Evolutionary conservation across 2,797 vertebrate species (phyloP).

Genomic region (Furcifer pardalis): DNA sequence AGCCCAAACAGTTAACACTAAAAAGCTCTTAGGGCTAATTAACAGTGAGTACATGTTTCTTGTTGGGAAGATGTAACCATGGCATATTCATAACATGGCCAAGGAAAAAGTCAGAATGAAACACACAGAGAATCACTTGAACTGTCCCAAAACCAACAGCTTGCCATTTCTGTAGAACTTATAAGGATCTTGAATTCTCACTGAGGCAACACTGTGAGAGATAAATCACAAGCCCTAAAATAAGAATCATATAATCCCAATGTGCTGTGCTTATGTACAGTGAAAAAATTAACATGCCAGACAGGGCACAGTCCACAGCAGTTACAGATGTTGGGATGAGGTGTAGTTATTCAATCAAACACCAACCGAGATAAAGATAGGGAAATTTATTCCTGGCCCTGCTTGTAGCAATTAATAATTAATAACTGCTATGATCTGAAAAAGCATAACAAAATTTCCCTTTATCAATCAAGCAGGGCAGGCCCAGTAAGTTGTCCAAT

Average conservation of each 20-base stretch:
- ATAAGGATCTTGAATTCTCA: background rate
- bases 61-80: background rate
- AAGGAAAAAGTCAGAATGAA: background rate
- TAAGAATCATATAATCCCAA: background rate
- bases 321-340: background rate
- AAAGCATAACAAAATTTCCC: background rate
- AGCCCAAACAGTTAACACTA: background rate
- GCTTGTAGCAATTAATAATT: background rate
- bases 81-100: background rate
- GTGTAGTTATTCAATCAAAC: background rate
- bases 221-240: background rate
- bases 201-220: background rate
- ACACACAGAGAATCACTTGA: background rate
- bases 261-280: background rate
- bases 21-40: background rate
- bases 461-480: background rate
- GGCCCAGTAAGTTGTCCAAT: background rate
- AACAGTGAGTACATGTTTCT: background rate
- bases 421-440: background rate
- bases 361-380: background rate
- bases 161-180: background rate
- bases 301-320: background rate
- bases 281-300: no score
- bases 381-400: background rate
- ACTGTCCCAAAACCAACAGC: background rate